phyloP scores from a whole-genome alignment of 1,140 invertebrate genomes.

The Zaprionus davidi region DNA sequence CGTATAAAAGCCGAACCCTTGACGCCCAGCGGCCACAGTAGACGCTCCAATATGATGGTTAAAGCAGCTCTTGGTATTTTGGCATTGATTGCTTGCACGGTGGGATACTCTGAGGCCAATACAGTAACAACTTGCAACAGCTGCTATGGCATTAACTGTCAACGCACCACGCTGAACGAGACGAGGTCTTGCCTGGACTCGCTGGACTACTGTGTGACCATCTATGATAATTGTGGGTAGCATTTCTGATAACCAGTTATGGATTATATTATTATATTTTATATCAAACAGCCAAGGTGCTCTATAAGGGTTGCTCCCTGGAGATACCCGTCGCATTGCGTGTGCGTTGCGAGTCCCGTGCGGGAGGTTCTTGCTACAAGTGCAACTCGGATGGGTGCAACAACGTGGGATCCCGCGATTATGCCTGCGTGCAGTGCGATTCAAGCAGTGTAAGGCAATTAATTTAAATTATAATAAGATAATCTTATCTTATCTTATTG shows the following conservation, averaged over 20 bases:
- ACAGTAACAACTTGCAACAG: conserved; percentile 59
- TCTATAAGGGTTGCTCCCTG: conserved; percentile 73
- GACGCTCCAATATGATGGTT: conserved; percentile 52
- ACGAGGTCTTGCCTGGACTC: conserved; percentile 56
- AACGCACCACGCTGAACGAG: conserved; percentile 44
- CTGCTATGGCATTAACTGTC: conserved; percentile 71
- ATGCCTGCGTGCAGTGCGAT: conserved; percentile 71
- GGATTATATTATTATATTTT: not conserved
- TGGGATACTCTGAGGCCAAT: conserved; percentile 42
- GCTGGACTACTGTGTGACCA: conserved; percentile 71
- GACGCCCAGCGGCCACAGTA: conserved; percentile 48
- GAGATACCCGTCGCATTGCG: conserved; percentile 67
- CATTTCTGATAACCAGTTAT: no score
- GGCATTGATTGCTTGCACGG: conserved; percentile 43
- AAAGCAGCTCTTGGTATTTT: conserved; percentile 43
- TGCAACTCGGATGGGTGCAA: conserved; percentile 78
- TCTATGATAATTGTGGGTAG: conserved; percentile 49
- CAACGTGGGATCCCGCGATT: conserved; percentile 62
- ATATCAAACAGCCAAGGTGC: conserved; percentile 54
- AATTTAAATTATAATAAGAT: no score
- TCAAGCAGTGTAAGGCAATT: conserved; percentile 55
- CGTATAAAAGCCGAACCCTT: conserved; percentile 61
- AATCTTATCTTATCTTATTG: no score
- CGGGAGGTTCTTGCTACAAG: conserved; percentile 57
- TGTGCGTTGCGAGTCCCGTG: conserved; percentile 40